These are phyloP conservation scores for Mastomys natalensis DNA, from an alignment of 2,113 vertebrate genomes.

Conservation along the genomic window DNA sequence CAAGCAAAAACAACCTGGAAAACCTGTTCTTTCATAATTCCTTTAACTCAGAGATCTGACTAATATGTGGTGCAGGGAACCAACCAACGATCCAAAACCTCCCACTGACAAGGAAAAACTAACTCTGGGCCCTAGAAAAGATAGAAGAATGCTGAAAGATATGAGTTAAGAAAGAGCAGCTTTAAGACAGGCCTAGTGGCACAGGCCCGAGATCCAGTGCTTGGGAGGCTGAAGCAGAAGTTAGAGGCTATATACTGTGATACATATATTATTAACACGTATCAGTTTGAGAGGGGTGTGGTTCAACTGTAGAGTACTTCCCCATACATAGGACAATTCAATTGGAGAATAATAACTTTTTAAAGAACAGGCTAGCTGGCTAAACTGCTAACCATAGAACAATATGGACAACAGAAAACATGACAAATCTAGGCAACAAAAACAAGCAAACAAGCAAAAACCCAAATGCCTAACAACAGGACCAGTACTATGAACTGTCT, in stretches of 20 bases:
- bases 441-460: background rate
- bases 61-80: background rate
- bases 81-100: background rate
- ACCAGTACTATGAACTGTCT: background rate
- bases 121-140: background rate
- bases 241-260: background rate
- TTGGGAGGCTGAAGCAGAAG: background rate
- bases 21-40: background rate
- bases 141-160: background rate
- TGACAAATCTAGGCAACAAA: background rate
- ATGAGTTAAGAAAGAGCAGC: background rate
- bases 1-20: background rate
- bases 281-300: background rate
- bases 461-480: background rate
- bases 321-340: constrained; percentile 21
- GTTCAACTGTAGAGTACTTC: background rate
- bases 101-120: background rate
- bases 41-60: background rate
- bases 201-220: background rate
- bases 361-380: constrained; percentile 26
- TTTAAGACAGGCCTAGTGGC: background rate
- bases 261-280: too few species aligned
- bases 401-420: constrained; percentile 6
- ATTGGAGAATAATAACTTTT: background rate
- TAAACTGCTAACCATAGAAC: constrained; percentile 45